Evolutionary conservation across 2,113 vertebrate species (phyloP).

Genomic region (Eretmochelys imbricata): DNA sequence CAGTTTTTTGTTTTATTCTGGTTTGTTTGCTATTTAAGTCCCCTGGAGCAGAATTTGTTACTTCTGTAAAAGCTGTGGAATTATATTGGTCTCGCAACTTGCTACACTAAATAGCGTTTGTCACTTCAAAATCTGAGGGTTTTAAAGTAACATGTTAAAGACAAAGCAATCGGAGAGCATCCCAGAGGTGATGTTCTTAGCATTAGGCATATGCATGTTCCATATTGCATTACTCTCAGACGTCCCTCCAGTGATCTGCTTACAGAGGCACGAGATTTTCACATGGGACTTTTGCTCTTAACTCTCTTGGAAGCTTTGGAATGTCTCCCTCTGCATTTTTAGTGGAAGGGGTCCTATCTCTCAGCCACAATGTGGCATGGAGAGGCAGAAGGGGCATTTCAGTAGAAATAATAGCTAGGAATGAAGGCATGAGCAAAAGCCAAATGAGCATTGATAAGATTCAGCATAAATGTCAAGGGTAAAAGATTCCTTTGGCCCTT

Average conservation of each 20-base stretch:
- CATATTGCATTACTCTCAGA: neutral
- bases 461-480: slow-evolving; percentile 18
- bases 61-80: slow-evolving; percentile 46
- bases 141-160: slow-evolving; percentile 44
- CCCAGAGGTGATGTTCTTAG: neutral
- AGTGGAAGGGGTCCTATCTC: neutral
- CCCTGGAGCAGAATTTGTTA: slow-evolving; percentile 35
- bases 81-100: slow-evolving; percentile 32
- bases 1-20: neutral
- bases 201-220: neutral
- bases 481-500: slow-evolving; percentile 16
- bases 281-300: neutral
- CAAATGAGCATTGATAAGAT: neutral
- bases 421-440: neutral
- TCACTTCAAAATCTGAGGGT: slow-evolving; percentile 10
- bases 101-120: neutral
- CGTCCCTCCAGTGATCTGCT: neutral
- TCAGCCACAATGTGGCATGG: neutral
- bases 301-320: neutral
- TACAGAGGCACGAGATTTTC: neutral
- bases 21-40: slow-evolving; percentile 47
- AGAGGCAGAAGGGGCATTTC: slow-evolving; percentile 4
- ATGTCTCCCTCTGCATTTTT: neutral
- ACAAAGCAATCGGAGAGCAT: neutral
- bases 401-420: slow-evolving; percentile 25